Conservation (phyloP, 1,140 invertebrate genomes). For the Drosophila arizonae region DNA sequence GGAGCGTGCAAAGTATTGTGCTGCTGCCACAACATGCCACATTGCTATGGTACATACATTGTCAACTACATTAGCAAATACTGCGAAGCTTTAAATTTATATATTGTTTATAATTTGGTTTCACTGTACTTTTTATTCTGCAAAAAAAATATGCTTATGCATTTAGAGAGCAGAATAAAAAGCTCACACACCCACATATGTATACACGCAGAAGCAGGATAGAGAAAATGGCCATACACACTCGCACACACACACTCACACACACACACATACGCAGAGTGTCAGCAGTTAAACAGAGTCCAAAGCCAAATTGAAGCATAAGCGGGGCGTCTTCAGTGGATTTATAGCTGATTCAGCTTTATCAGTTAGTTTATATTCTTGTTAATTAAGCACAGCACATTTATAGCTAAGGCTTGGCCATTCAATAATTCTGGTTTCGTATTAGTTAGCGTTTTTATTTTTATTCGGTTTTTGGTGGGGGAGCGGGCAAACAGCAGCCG, state of each 20-base stretch:
- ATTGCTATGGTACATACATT: conserved; percentile 46
- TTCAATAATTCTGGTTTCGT: conserved; percentile 26
- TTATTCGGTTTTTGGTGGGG: conserved; percentile 17
- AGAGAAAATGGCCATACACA: conserved; percentile 7
- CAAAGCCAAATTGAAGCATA: conserved; percentile 75
- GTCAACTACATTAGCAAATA: conserved; percentile 80
- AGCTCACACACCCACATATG: conserved; percentile 32
- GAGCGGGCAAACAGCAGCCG: conserved; percentile 55
- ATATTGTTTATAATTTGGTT: conserved; percentile 39
- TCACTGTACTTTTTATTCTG: conserved; percentile 51
- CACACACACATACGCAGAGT: conserved; percentile 18
- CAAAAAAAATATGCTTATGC: conserved; percentile 54
- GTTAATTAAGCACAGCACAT: conserved; percentile 73
- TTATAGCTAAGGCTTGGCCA: conserved; percentile 45
- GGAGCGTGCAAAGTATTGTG: conserved; percentile 55
- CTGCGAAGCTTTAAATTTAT: conserved; percentile 81
- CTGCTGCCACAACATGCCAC: conserved; percentile 56
- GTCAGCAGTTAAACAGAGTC: conserved; percentile 59
- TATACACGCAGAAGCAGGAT: conserved; percentile 32
- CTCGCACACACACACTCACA: conserved; percentile 12
- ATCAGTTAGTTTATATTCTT: conserved; percentile 34
- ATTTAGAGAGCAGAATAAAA: conserved; percentile 37
- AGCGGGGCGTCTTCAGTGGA: conserved; percentile 62
- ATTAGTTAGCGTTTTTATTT: conserved; percentile 15
- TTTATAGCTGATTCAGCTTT: conserved; percentile 45